Base-by-base conservation (phyloP, 2,797 vertebrate species). In the Parotocinclus haroldoi region DNA sequence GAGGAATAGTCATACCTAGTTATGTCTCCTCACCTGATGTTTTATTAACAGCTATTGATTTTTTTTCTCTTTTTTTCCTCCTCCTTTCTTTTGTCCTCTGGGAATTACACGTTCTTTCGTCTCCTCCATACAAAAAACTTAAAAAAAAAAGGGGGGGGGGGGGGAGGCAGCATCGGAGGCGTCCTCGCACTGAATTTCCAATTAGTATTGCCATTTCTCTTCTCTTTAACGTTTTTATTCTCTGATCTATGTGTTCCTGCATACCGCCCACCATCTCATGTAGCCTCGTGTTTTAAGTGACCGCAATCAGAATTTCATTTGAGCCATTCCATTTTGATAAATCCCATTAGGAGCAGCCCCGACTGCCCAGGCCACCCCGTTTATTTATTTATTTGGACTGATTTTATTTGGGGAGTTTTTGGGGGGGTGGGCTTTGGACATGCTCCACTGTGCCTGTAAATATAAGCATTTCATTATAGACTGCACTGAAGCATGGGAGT, bases 31-130 rank as follows among this genome's bases (percentile, higher is more conserved):
- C 90, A 91, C 90, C 92, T 95, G 92, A 97, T 97, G 93, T 98
- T 96, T 97, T 98, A 96, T 98, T 96, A 96, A 96, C 90, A 84
- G 83, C 87, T 93, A 96, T 95, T 95, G 93, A 98, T 98, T 97
- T 95, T 94, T 90, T 86, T 88, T 81, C 81, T 81, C 81, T 75
- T 84, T 86, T 86, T 81, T 84, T 79, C 91, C 50, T 83, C 86
- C 86, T 84, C 91, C 84, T 79, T 80, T 87, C 50, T 64, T 48
- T 57, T 4, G 46, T 73, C 68, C 66, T 27, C 65, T 60, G 12
- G 67, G 71, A 69, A 68, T 46, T 12, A 48, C 42, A 40, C 37
- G 60, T 57, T 65, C 54, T 63, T 54, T 36, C 58, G 45, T 53
- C 48, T 38, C 27, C 12, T 60, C 42, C 13, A 14, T 14, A 37